Base-by-base conservation (phyloP, 2,888 invertebrate species). In the Leptopterna dolabrata region DNA sequence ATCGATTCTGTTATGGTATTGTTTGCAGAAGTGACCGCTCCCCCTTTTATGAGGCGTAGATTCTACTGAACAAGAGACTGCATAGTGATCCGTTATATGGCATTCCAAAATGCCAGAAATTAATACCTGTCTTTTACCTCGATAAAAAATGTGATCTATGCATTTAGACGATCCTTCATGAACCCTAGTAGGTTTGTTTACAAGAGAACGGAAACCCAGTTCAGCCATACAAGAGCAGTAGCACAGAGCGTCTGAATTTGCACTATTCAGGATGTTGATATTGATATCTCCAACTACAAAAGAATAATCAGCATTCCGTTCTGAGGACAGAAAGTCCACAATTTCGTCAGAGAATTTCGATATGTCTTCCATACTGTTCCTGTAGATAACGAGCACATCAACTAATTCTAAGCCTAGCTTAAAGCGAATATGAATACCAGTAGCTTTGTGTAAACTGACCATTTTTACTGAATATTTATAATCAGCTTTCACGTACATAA, bases 401-500 rank as follows among this genome's bases (percentile, higher is more conserved):
- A n/a, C 29, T 2, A 30, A 11, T 36, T 76, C 76, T 7, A 14
- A 36, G 16, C 13, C 36, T 41, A 11, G 19, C 16, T 30, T 41
- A 14, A 76, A 19, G 1, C 76, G 29, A 16, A 76, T 11, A 36
- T 36, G 19, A 11, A 36, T 19, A 9, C 76, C 13, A 36, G 76
- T 76, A 19, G 76, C 76, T 16, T 2, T 9, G 41, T 76, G 76
- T 16, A 76, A 36, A 7, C 16, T 36, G 6, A 76, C n/a, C 29
- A 36, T 19, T 36, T 13, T 30, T 1, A 36, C 19, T 6, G 11
- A 7, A 76, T 1, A 36, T 11, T 80, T 80, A 11, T 19, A 24
- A 27, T 43, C 43, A n/a, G 80, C 45, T 45, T 80, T 80, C 19
- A 80, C 24, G 27, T 80, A 80, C 43, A 80, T 29, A 11, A 80